phyloP scores from a whole-genome alignment of 2,797 vertebrate genomes.

The Gymnothorax javanicus region DNA sequence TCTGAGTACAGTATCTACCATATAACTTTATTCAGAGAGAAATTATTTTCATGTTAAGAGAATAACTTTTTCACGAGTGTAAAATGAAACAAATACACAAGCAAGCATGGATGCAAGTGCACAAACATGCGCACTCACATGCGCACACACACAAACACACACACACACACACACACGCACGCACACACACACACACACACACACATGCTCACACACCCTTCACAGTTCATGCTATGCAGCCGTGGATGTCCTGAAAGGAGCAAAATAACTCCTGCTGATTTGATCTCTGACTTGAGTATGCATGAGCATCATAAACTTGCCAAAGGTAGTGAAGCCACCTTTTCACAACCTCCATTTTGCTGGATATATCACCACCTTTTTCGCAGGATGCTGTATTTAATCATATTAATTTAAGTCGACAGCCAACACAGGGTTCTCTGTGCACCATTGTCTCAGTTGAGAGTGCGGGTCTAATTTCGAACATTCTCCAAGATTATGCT shows the following conservation, averaged over 20 bases:
- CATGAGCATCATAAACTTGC: background rate
- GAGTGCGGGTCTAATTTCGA: background rate
- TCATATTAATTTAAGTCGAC: background rate
- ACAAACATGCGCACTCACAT: too few relatives aligned
- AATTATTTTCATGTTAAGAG: too few relatives aligned
- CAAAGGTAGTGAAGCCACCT: background rate
- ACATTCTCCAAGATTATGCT: conserved; percentile 8
- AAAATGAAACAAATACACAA: too few relatives aligned
- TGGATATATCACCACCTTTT: background rate
- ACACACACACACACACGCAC: background rate
- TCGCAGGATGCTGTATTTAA: background rate
- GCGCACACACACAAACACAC: too few relatives aligned
- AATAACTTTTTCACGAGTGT: too few relatives aligned
- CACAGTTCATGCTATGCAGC: conserved; percentile 11
- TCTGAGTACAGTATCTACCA: too few relatives aligned
- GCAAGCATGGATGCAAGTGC: too few relatives aligned
- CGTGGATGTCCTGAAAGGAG: background rate
- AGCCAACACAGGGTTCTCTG: background rate
- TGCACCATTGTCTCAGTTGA: background rate
- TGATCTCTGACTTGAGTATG: background rate
- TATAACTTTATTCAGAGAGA: too few relatives aligned
- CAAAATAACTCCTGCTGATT: background rate
- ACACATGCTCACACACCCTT: background rate
- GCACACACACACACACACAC: background rate
- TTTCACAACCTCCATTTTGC: background rate